Percentiles rank a stretch among this genome's conserved stretches.
Evolutionary conservation across 2,888 invertebrate species (phyloP).

Genomic region (Xestobium rufovillosum): DNA sequence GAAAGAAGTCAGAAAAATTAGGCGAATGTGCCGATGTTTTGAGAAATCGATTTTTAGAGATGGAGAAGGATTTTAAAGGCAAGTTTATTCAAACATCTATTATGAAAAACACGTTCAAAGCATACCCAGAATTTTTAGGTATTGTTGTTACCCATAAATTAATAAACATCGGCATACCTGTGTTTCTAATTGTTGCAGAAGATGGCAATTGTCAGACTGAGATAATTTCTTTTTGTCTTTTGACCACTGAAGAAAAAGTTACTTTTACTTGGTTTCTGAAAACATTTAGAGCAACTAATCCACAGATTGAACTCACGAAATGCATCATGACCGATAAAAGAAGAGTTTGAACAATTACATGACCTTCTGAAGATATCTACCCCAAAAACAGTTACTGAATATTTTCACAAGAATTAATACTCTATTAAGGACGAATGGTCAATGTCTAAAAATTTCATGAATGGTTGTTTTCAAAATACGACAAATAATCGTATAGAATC

Average conservation of each 20-base stretch:
- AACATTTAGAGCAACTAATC: constrained; percentile 1
- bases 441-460: constrained; percentile 1
- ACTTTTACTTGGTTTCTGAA: not conserved
- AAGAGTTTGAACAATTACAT: constrained; percentile 2
- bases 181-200: constrained; percentile 1
- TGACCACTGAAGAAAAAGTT: constrained; percentile 1
- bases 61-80: constrained; percentile 1
- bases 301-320: not conserved
- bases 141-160: not conserved
- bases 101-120: not conserved
- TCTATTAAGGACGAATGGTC: constrained; percentile 1
- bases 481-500: constrained; percentile 1
- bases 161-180: not conserved
- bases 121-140: not conserved
- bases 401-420: not conserved
- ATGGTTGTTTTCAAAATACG: not conserved
- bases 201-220: constrained; percentile 3
- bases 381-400: constrained; percentile 1
- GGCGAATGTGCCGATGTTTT: not conserved
- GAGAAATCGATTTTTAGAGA: not conserved
- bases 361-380: constrained; percentile 1
- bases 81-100: not conserved
- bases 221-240: constrained; percentile 1
- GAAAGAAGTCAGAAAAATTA: too few relatives aligned
- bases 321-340: constrained; percentile 1